Conservation (phyloP, 2,113 vertebrate genomes). For the Circaetus cinerascens region DNA sequence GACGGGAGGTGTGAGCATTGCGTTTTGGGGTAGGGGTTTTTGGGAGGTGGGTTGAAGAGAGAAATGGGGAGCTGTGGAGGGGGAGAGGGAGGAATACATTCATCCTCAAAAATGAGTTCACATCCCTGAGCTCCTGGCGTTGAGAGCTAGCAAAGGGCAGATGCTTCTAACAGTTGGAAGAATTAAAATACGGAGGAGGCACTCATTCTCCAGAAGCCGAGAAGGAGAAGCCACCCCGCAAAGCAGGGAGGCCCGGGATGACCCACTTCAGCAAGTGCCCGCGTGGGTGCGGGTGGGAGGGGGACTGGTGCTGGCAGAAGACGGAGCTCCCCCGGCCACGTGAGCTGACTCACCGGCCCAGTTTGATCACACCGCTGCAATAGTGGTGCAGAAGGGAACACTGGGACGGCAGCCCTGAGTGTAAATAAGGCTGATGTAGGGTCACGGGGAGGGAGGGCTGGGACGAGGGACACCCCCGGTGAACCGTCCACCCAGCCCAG, state of each 20-base stretch:
- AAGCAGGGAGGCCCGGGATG: background rate
- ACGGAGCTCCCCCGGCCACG: background rate
- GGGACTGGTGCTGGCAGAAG: background rate
- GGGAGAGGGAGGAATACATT: background rate
- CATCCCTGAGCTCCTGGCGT: fast-evolving
- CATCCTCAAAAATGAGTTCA: background rate
- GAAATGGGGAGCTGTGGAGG: background rate
- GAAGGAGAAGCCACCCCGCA: background rate
- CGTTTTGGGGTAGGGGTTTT: background rate
- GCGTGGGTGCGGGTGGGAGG: background rate
- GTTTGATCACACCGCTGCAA: background rate
- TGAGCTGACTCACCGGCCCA: background rate
- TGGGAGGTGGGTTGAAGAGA: background rate
- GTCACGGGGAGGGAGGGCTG: background rate
- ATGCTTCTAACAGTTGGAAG: background rate
- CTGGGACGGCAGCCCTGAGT: fast-evolving
- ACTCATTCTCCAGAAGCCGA: background rate
- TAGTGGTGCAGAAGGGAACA: background rate
- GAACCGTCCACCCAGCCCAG: background rate
- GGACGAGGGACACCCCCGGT: background rate
- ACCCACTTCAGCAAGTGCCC: background rate
- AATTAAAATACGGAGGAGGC: background rate
- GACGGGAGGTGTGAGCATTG: background rate
- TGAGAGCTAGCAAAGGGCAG: background rate
- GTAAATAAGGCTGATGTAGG: background rate